Percentiles rank a stretch among this genome's conserved stretches.
Conservation (phyloP, 1,140 invertebrate genomes). For the Temnothorax nylanderi region DNA sequence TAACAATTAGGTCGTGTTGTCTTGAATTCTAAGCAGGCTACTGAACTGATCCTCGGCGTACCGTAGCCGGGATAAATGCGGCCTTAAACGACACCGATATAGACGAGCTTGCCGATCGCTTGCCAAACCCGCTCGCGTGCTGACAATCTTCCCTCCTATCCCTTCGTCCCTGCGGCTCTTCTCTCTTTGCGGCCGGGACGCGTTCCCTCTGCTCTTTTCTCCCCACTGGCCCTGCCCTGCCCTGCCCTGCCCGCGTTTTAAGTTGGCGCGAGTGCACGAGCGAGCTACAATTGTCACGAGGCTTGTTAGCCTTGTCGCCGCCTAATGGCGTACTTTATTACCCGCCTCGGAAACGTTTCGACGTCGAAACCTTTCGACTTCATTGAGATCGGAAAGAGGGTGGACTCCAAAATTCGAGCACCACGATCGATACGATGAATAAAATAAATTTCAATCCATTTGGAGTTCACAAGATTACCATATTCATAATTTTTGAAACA, state of each 20-base stretch:
- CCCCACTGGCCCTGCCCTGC: constrained; percentile 21
- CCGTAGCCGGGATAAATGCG: constrained; percentile 81
- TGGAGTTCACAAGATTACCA: no score
- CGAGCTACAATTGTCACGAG: constrained; percentile 83
- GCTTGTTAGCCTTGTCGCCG: constrained; percentile 82
- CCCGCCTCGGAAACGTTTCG: constrained; percentile 40
- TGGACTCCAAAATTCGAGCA: not conserved
- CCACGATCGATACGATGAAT: not conserved
- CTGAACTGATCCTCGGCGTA: constrained; percentile 82
- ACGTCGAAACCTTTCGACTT: constrained; percentile 1
- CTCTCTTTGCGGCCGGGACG: constrained; percentile 21
- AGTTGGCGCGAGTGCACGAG: constrained; percentile 78
- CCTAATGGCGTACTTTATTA: constrained; percentile 84
- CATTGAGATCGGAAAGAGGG: constrained; percentile 9
- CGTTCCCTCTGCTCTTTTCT: constrained; percentile 40
- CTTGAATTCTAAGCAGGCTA: constrained; percentile 85
- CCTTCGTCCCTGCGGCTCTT: constrained; percentile 37
- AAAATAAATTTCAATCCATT: not conserved
- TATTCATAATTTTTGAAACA: not conserved
- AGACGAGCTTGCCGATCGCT: constrained; percentile 81
- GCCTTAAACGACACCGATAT: constrained; percentile 85
- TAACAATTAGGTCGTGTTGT: constrained; percentile 85
- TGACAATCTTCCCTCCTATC: constrained; percentile 46
- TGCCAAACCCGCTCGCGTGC: constrained; percentile 79
- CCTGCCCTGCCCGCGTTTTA: constrained; percentile 74